Evolutionary conservation across 2,888 invertebrate genomes (phyloP).

Genomic region (Anthoptus insignis): DNA sequence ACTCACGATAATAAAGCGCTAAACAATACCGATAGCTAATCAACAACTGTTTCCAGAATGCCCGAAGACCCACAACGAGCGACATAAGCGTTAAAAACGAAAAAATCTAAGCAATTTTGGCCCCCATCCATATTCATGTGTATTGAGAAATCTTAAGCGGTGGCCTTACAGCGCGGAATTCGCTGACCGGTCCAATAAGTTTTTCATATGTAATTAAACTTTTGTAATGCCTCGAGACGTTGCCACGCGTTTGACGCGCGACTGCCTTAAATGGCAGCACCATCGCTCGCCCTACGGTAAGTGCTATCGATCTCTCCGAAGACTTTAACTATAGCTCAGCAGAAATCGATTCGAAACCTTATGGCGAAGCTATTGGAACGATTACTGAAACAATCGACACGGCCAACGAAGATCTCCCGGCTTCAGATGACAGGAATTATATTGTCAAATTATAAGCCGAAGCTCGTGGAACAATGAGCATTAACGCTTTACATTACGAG

Average conservation of each 20-base stretch:
- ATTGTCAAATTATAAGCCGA: constrained; percentile 52
- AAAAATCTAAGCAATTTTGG: constrained; percentile 71
- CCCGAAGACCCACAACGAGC: constrained; percentile 66
- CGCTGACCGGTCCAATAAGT: constrained; percentile 64
- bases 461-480: constrained; percentile 39
- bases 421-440: constrained; percentile 53
- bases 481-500: constrained; percentile 46
- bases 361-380: constrained; percentile 25
- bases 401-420: constrained; percentile 24
- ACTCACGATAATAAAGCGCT: constrained; percentile 39
- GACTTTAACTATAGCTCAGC: constrained; percentile 15
- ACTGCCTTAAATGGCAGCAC: constrained; percentile 64
- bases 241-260: constrained; percentile 78
- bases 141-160: constrained; percentile 73
- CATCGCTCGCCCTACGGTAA: constrained; percentile 46
- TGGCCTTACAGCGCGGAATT: constrained; percentile 72
- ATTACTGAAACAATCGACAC: constrained; percentile 35
- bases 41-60: constrained; percentile 43
- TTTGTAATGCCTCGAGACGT: constrained; percentile 64
- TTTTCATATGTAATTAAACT: constrained; percentile 76
- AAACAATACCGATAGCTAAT: constrained; percentile 34
- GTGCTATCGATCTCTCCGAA: constrained; percentile 17
- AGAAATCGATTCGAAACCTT: constrained; percentile 28
- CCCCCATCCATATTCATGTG: constrained; percentile 73
- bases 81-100: constrained; percentile 58